Evolutionary conservation across 2,888 invertebrate genomes (phyloP).

Genomic region (Octonoba sinensis): DNA sequence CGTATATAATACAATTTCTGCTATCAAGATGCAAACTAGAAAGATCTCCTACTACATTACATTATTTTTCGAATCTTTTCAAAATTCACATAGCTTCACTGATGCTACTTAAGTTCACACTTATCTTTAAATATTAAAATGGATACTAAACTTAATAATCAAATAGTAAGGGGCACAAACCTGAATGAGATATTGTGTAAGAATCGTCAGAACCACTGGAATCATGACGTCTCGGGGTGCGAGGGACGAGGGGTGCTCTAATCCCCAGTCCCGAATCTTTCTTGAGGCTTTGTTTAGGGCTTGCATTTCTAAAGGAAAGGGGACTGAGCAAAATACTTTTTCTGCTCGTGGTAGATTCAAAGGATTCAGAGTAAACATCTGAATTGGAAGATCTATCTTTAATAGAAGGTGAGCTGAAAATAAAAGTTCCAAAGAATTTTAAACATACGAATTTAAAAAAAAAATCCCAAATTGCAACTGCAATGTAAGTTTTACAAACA

Average conservation of each 20-base stretch:
- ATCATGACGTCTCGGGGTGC: slow-evolving; percentile 59
- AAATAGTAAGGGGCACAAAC: slow-evolving; percentile 28
- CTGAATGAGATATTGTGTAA: slow-evolving; percentile 68
- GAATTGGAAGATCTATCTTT: slow-evolving; percentile 26
- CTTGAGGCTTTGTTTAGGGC: slow-evolving; percentile 8
- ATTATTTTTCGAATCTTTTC: no score
- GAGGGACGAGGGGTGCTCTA: slow-evolving; percentile 62
- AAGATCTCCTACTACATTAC: no score
- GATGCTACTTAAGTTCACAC: no score
- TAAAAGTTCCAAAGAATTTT: background rate
- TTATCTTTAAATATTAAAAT: no score
- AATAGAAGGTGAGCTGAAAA: slow-evolving; percentile 20
- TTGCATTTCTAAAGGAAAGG: slow-evolving; percentile 7
- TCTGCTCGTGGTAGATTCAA: slow-evolving; percentile 38
- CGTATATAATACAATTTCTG: no score
- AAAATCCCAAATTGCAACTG: background rate
- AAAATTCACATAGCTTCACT: no score
- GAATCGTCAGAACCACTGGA: slow-evolving; percentile 69
- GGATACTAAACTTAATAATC: no score
- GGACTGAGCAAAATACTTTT: background rate
- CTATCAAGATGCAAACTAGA: no score
- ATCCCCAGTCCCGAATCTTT: slow-evolving; percentile 36
- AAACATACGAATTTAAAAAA: background rate
- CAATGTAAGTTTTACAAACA: background rate
- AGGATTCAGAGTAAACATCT: slow-evolving; percentile 58